Evolutionary conservation across 2,113 vertebrate genomes (phyloP), one percentile per base, ranked within the genome.

Genomic region (Oncorhynchus masou): DNA sequence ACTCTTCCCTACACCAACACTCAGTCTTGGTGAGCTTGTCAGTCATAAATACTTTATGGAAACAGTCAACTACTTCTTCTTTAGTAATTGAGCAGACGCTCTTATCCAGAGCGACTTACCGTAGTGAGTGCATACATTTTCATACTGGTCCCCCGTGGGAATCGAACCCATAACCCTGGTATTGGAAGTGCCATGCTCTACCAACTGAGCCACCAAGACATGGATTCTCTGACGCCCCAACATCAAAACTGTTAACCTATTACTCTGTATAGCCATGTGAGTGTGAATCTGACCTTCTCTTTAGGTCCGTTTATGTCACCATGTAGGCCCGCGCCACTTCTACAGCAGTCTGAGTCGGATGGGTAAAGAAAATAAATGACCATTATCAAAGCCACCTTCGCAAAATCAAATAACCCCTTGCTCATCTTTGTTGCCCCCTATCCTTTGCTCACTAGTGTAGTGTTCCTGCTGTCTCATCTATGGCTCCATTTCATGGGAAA

Each of bases 301-400:
- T 62, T 62, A 5, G 2, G 12, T 12, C 19, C 45, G 25, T 24
- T 31, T 54, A 19, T 76, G 79, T 91, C 89, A 69, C 77, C 66
- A 79, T 25, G 0, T 91, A 99, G 97, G 93, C 83, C 45, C 92
- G 34, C 34, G 93, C 27, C 51, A 54, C 13, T 93, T 91, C 60
- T 84, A 88, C 87, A 91, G 82, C 84, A 92, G 93, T 94, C 88
- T 0, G 96, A 99, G 90, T 97, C 95, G 12, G 97, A 99, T 92
- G 95, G 96, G 98, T 99, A 97, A 90, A 89, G 65, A 72, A 95
- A 54, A 27, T 76, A 12, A 45, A 8, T 54, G 16, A 86, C 69
- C 54, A 31, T 45, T 24, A 34, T 22, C 59, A 45, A 25, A 25
- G 27, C 39, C 71, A 71, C 67, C 48, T 86, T 69, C 51, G 24